Evolutionary conservation across 2,797 vertebrate species (phyloP).

Genomic region (Limosa lapponica): DNA sequence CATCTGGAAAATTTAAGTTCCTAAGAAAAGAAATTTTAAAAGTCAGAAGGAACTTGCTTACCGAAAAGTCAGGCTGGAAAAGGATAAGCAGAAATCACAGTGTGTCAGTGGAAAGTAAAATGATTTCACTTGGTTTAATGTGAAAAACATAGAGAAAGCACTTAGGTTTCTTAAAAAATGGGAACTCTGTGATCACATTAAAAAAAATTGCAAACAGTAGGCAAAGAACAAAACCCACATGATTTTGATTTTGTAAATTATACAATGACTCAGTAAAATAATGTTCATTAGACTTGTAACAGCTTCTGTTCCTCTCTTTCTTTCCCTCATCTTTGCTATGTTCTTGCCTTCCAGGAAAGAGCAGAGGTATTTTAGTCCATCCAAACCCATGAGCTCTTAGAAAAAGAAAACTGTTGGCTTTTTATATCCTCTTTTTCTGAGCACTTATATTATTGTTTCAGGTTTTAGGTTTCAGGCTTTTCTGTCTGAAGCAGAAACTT

Average conservation of each 20-base stretch:
- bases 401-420: background rate
- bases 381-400: background rate
- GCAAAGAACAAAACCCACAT: background rate
- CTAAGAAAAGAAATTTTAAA: background rate
- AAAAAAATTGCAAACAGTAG: background rate
- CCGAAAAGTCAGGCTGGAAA: background rate
- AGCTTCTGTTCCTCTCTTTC: background rate
- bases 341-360: constrained; percentile 6
- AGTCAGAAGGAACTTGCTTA: background rate
- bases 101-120: background rate
- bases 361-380: background rate
- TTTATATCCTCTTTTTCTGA: background rate
- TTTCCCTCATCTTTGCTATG: background rate
- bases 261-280: background rate
- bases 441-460: background rate
- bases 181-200: background rate
- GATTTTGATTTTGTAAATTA: constrained; percentile 42
- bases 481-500: background rate
- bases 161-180: background rate
- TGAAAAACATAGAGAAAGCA: constrained; percentile 19
- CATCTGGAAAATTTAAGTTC: constrained; percentile 2
- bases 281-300: background rate
- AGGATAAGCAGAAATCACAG: background rate
- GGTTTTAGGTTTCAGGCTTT: background rate
- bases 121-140: background rate